Base-by-base conservation (phyloP, 2,888 invertebrate species). In the Drosophila villosipedis region DNA sequence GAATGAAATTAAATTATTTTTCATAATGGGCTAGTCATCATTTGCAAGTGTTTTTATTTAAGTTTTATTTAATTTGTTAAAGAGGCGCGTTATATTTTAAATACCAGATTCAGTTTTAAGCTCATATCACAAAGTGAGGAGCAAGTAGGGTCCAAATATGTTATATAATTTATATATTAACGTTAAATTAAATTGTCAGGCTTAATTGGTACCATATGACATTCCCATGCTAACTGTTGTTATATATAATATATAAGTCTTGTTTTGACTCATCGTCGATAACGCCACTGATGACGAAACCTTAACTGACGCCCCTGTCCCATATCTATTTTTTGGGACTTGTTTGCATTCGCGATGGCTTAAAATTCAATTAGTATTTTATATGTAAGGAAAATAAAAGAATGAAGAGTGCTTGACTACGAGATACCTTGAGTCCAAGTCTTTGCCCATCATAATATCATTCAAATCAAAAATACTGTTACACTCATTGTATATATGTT, bases 361-460 rank as follows among this genome's bases (percentile, higher is more conserved):
- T 74, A 77, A 77, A 77, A 74, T 62, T 7, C 54, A n/a, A 77
- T 78, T 19, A 65, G 43, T 43, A 39, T 58, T 57, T 30, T 41
- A 28, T 67, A 67, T 77, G 61, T 41, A 28, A 9, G 2, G 14
- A 25, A 35, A 50, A 16, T 31, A 39, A 28, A 37, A 28, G 2
- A 55, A 19, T 14, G 4, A 12, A 12, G 6, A 37, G 22, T 25
- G 47, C 47, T 47, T 9, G 47, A 47, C 47, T 9, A 4, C 22
- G 25, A 47, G 9, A 25, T 47, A 47, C 47, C 22, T 2, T 16
- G 4, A 22, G 22, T 16, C 22, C 9, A 16, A 25, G 22, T 22
- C 7, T 47, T 22, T 47, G 43, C 14, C 22, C 22, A 22, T 47
- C 22, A 22, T 7, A 30, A 30, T 7, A 30, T 30, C 30, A 22